Conservation (phyloP, 1,140 invertebrate genomes). For the Zaprionus davidi region DNA sequence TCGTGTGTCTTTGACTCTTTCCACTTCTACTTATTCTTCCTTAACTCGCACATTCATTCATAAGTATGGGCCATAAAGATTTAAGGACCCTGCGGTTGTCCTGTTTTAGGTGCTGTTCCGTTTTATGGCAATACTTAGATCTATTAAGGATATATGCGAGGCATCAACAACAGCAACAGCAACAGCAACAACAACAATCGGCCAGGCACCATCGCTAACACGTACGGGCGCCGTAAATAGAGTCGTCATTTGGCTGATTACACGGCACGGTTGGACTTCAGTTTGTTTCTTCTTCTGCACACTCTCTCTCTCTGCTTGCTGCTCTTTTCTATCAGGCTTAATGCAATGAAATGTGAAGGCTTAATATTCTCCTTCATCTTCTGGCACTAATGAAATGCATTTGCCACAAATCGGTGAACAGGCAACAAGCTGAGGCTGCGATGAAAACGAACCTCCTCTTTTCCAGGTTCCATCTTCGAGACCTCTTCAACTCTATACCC, state of each 20-base stretch:
- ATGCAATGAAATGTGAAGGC: constrained; percentile 56
- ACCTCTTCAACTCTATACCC: neutral
- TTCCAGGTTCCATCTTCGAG: neutral
- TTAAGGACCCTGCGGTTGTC: constrained; percentile 36
- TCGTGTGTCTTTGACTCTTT: too few relatives aligned
- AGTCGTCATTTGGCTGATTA: constrained; percentile 49
- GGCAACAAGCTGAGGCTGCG: constrained; percentile 10
- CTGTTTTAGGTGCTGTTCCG: constrained; percentile 18
- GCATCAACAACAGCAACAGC: constrained; percentile 3
- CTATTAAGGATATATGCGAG: constrained; percentile 32
- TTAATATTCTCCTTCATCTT: constrained; percentile 34
- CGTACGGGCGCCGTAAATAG: constrained; percentile 44
- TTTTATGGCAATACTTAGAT: constrained; percentile 45
- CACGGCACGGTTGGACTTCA: constrained; percentile 2
- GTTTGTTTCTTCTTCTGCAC: neutral
- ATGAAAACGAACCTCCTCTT: neutral
- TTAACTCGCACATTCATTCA: constrained; percentile 14
- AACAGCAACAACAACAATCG: constrained; percentile 19
- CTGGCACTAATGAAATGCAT: constrained; percentile 54
- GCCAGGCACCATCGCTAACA: constrained; percentile 16
- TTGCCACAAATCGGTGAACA: constrained; percentile 50
- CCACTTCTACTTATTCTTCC: neutral
- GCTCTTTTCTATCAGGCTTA: constrained; percentile 14
- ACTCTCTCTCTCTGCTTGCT: neutral
- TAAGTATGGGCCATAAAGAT: constrained; percentile 39